These are phyloP conservation scores for Cheilosia variabilis DNA, from an alignment of 2,888 invertebrate species.

Conservation along the genomic window DNA sequence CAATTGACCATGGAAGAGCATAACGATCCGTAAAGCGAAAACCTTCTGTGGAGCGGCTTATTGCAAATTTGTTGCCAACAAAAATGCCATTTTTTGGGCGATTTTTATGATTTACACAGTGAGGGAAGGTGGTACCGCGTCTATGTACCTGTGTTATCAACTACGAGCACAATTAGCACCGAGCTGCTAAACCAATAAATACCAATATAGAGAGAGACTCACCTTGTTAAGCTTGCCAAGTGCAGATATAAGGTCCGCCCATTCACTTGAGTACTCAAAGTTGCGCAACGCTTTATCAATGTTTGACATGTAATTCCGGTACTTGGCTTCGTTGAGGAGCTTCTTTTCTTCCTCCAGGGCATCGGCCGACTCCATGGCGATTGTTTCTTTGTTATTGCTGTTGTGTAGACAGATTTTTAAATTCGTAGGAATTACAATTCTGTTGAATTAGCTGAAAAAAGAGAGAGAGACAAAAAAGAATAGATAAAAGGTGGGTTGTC, in stretches of 20 bases:
- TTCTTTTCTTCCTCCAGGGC: slow-evolving; percentile 88
- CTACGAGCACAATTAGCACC: background rate
- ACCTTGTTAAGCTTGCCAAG: slow-evolving; percentile 95
- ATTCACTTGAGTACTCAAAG: slow-evolving; percentile 97
- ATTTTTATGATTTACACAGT: background rate
- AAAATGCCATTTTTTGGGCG: background rate
- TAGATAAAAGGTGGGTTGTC: no score
- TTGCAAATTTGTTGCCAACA: background rate
- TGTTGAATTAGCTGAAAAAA: slow-evolving; percentile 62
- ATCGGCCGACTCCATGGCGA: slow-evolving; percentile 82
- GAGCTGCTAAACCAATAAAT: slow-evolving; percentile 25
- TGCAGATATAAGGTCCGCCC: slow-evolving; percentile 96
- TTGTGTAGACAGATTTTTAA: slow-evolving; percentile 40
- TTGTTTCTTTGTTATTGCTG: slow-evolving; percentile 27
- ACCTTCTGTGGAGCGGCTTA: slow-evolving; percentile 10
- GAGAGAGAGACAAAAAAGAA: slow-evolving; percentile 7
- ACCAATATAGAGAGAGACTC: slow-evolving; percentile 63
- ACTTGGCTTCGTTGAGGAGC: slow-evolving; percentile 92
- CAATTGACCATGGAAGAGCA: slow-evolving; percentile 39
- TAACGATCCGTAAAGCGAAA: slow-evolving; percentile 17
- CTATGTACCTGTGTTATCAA: slow-evolving; percentile 1
- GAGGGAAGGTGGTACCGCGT: background rate
- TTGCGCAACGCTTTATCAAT: slow-evolving; percentile 95
- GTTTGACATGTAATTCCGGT: slow-evolving; percentile 90
- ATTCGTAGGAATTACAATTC: slow-evolving; percentile 54